A percentile compares a stretch with the other conserved stretches of the same genome.
These are phyloP conservation scores for Cheiracanthium punctorium DNA, from an alignment of 2,888 invertebrate genomes.

Conservation along the genomic window DNA sequence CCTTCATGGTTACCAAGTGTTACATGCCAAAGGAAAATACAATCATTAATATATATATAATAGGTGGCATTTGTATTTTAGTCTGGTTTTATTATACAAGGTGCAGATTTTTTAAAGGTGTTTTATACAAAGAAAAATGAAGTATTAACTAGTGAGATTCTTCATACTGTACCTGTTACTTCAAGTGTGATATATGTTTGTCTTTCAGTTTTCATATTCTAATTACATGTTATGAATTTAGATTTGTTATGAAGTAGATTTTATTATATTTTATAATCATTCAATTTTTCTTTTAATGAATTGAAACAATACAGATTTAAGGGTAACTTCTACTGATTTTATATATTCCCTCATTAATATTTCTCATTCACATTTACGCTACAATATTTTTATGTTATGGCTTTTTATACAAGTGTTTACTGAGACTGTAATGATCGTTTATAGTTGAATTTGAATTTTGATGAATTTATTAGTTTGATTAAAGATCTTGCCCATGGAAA, in stretches of 20 bases:
- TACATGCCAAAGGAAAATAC: constrained; percentile 87
- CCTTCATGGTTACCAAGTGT: constrained; percentile 86
- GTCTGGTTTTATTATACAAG: constrained; percentile 54
- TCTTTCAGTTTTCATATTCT: not conserved
- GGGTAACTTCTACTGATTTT: too few relatives aligned
- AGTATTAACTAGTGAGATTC: not conserved
- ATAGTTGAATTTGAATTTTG: too few relatives aligned
- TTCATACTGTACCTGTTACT: not conserved
- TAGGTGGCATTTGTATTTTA: constrained; percentile 48
- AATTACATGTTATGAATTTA: not conserved
- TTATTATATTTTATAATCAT: not conserved
- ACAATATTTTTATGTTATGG: too few relatives aligned
- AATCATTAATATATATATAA: constrained; percentile 81
- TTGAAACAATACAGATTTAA: too few relatives aligned
- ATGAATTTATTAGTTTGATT: too few relatives aligned
- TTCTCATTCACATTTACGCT: too few relatives aligned
- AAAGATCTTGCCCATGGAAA: too few relatives aligned
- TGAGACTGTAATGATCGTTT: too few relatives aligned
- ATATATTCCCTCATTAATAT: too few relatives aligned
- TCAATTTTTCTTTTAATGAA: not conserved
- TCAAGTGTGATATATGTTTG: not conserved
- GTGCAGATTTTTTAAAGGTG: constrained; percentile 49
- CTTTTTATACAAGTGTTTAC: too few relatives aligned
- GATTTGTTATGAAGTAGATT: not conserved
- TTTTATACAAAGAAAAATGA: constrained; percentile 44